These are phyloP conservation scores for Podarcis cretensis DNA, from an alignment of 2,113 vertebrate species.

Conservation along the genomic window DNA sequence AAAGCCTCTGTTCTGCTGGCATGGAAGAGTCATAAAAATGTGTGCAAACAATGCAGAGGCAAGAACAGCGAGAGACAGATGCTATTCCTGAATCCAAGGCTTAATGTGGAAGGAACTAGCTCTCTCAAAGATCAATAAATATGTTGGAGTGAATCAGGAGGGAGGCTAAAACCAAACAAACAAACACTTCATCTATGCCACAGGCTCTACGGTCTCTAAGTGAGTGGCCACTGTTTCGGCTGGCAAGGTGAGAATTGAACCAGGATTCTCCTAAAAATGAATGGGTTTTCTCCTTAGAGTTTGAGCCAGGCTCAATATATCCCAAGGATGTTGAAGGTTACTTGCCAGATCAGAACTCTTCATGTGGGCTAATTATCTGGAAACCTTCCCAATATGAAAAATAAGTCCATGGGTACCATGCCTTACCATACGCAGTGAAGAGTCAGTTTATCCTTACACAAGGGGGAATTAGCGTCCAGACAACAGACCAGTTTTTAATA, in stretches of 20 bases:
- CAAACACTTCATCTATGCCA: background rate
- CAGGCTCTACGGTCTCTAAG: background rate
- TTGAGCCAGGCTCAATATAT: background rate
- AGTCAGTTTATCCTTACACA: background rate
- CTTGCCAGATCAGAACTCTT: too few species aligned
- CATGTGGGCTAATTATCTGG: background rate
- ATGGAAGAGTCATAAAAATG: background rate
- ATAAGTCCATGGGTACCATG: background rate
- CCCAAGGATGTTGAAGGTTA: background rate
- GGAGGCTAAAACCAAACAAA: background rate
- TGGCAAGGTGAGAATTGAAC: background rate
- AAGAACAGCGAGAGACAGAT: background rate
- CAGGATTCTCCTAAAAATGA: background rate
- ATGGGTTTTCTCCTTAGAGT: background rate
- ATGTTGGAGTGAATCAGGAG: background rate
- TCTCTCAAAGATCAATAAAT: background rate
- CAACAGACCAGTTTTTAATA: background rate
- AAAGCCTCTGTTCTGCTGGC: background rate
- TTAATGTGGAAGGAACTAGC: background rate
- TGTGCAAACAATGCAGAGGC: background rate
- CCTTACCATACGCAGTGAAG: too few species aligned
- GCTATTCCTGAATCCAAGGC: background rate
- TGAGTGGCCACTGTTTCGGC: background rate
- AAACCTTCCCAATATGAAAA: background rate
- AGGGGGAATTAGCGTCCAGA: background rate